A percentile compares a stretch with the other conserved stretches of the same genome.
These are phyloP conservation scores for Petrocephalus schoutedeni DNA, from an alignment of 2,797 vertebrate genomes.

Conservation along the genomic window DNA sequence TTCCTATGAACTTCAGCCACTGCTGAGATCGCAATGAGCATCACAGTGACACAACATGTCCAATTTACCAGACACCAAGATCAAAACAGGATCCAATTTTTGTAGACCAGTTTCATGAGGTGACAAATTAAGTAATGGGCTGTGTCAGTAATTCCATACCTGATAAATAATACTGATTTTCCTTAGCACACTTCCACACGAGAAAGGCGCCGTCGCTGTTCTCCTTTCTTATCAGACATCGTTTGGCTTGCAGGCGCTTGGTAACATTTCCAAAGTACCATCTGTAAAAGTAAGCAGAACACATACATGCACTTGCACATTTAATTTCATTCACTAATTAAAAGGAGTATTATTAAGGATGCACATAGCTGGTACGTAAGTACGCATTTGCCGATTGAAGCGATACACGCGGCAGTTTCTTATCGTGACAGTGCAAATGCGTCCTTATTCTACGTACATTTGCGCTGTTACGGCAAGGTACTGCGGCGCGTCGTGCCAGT, in stretches of 20 bases:
- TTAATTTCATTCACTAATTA: not conserved
- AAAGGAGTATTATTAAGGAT: not conserved
- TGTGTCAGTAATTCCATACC: constrained; percentile 31
- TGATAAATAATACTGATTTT: constrained; percentile 43
- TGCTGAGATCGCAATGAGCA: not conserved
- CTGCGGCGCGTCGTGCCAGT: too few species aligned
- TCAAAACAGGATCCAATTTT: not conserved
- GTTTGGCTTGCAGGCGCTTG: constrained; percentile 39
- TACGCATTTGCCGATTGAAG: too few species aligned
- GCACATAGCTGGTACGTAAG: too few species aligned
- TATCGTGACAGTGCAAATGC: too few species aligned
- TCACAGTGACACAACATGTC: not conserved
- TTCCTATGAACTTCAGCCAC: not conserved
- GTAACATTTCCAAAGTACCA: constrained; percentile 49
- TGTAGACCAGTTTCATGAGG: too few species aligned
- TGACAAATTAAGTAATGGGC: not conserved
- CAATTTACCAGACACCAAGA: not conserved
- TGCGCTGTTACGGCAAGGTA: too few species aligned
- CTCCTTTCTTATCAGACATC: constrained; percentile 42
- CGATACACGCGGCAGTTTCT: too few species aligned
- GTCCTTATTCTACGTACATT: too few species aligned
- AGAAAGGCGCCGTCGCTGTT: constrained; percentile 45
- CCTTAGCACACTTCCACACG: constrained; percentile 39
- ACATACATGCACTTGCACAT: not conserved
- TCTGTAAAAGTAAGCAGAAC: constrained; percentile 30